Evolutionary conservation across 2,888 invertebrate species (phyloP).

Genomic region (Rhagonycha lutea): DNA sequence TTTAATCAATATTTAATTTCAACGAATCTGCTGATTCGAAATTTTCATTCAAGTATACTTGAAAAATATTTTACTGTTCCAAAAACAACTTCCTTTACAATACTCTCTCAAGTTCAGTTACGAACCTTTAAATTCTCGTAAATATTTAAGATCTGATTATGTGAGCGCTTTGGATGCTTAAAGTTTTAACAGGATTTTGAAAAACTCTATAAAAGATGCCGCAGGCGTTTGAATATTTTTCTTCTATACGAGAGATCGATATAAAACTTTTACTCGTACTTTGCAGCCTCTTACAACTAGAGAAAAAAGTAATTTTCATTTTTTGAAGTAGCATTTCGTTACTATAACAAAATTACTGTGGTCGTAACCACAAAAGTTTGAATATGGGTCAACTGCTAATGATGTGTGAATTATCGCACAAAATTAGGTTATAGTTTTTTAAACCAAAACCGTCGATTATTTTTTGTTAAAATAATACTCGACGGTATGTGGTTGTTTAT

Average conservation of each 20-base stretch:
- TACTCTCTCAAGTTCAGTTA: neutral
- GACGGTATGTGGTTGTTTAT: neutral
- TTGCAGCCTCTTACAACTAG: neutral
- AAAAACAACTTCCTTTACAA: neutral
- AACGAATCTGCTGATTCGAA: neutral
- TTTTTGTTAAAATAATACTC: neutral
- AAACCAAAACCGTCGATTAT: neutral
- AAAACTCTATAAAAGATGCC: neutral
- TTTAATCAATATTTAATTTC: neutral
- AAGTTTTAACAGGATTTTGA: neutral
- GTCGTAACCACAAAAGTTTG: no score
- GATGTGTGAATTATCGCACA: no score
- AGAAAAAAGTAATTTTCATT: neutral
- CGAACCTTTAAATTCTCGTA: neutral
- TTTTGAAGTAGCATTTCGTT: neutral
- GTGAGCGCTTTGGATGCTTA: neutral
- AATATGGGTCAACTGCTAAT: no score
- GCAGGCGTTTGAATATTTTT: neutral
- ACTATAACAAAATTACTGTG: no score
- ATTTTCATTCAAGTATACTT: neutral
- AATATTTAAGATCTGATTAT: neutral
- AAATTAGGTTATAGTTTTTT: no score
- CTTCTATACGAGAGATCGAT: neutral
- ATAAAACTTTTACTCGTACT: neutral
- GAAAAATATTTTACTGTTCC: neutral